phyloP scores from a whole-genome alignment of 1,140 invertebrate species.

The Tetramorium alpestre region DNA sequence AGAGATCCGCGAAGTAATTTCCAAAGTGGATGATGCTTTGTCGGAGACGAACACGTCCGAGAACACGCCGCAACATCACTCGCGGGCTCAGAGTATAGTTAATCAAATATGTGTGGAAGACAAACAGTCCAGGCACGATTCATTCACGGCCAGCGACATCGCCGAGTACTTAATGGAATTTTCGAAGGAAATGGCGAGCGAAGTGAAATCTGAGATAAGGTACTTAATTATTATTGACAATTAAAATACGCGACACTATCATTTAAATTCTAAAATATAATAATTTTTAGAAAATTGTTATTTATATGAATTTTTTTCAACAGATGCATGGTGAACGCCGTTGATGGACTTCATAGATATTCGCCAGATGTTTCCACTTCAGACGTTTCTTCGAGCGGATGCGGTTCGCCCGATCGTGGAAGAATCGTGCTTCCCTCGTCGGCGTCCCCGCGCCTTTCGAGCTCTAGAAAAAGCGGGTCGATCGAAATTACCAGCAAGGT shows the following conservation, averaged over 20 bases:
- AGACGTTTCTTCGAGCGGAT: constrained; percentile 80
- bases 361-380: constrained; percentile 80
- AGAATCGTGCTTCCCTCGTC: constrained; percentile 63
- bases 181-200: constrained; percentile 91
- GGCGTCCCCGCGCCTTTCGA: constrained; percentile 65
- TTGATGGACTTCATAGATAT: constrained; percentile 88
- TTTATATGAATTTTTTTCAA: constrained; percentile 37
- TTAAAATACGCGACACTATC: background rate
- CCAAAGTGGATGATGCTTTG: constrained; percentile 91
- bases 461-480: constrained; percentile 59
- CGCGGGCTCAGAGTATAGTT: constrained; percentile 30
- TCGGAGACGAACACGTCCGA: constrained; percentile 87
- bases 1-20: constrained; percentile 92
- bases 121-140: constrained; percentile 84
- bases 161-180: constrained; percentile 92
- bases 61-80: constrained; percentile 80
- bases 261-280: background rate
- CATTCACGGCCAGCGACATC: constrained; percentile 90
- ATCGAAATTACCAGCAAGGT: constrained; percentile 76
- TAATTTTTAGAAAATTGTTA: background rate
- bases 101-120: constrained; percentile 55
- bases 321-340: constrained; percentile 88
- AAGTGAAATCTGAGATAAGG: constrained; percentile 91
- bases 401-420: constrained; percentile 81
- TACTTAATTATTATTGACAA: constrained; percentile 81